Base-by-base conservation (phyloP, 1,140 invertebrate species). In the Heliconius hewitsoni region DNA sequence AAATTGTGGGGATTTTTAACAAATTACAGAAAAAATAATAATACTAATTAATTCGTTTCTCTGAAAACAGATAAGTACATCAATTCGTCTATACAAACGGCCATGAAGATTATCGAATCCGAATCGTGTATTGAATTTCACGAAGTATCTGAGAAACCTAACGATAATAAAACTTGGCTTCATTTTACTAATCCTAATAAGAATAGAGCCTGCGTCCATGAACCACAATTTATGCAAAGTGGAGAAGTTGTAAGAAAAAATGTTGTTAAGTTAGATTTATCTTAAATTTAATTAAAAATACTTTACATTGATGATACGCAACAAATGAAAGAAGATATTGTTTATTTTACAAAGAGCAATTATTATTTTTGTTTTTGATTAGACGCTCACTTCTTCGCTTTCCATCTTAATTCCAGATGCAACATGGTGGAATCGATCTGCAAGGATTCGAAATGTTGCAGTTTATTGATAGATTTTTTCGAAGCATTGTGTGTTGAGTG, bases 41-140 rank as follows among this genome's bases (percentile, higher is more conserved):
- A 8, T 37, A 6, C 34, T 66, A 66, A 66, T 13, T 27, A 16
- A 27, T 27, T 66, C 11, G 4, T 66, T 66, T 30, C 23, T 66
- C 4, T 66, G 23, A 66, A 66, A 50, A 55, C 50, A 77, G 79
- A 77, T 73, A 1, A 9, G 16, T 8, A 18, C 55, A 66, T 81
- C 16, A 16, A 23, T 18, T 27, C n/a, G 6, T 19, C 13, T 34
- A 50, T 83, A 19, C 71, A 82, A n/a, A 19, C 76, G 37, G 82
- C 83, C 9, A 92, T 90, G 85, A 83, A 81, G n/a, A 72, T 74
- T 13, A 76, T 92, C 46, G 86, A 90, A 76, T 74, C 76, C 1
- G 55, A 76, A 2, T 89, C 91, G 11, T 92, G 91, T 74, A 71
- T 92, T 8, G 73, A 78, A 57, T 91, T 92, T 57, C 82, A 81